phyloP scores from a whole-genome alignment of 2,888 invertebrate genomes.

The Eulithis prunata region DNA sequence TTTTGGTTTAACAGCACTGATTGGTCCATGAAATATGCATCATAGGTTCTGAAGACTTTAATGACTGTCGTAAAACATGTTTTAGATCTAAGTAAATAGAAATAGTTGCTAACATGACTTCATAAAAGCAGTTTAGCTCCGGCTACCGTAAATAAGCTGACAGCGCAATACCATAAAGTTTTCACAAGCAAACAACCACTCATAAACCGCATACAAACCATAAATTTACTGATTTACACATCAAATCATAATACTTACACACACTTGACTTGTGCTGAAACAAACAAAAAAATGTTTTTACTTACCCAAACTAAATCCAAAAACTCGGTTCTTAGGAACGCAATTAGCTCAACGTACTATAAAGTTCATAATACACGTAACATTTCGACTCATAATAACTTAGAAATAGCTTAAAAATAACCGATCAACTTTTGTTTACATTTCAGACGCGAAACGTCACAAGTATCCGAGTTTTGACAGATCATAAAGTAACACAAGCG shows the following conservation, averaged over 20 bases:
- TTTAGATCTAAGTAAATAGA: slow-evolving; percentile 17
- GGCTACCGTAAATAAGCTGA: slow-evolving; percentile 50
- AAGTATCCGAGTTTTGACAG: slow-evolving; percentile 81
- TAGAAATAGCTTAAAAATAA: slow-evolving; percentile 65
- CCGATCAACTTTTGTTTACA: slow-evolving; percentile 80
- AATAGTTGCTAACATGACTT: slow-evolving; percentile 23
- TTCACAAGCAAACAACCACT: slow-evolving; percentile 53
- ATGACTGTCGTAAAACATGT: slow-evolving; percentile 7
- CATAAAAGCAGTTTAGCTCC: slow-evolving; percentile 37
- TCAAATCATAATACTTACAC: slow-evolving; percentile 52
- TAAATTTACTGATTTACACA: slow-evolving; percentile 56
- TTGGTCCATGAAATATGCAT: slow-evolving; percentile 9
- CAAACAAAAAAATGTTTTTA: slow-evolving; percentile 53
- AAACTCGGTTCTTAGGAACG: slow-evolving; percentile 36
- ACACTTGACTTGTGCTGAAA: slow-evolving; percentile 55
- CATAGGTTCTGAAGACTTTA: slow-evolving; percentile 5
- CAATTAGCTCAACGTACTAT: slow-evolving; percentile 71
- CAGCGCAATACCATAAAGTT: slow-evolving; percentile 55
- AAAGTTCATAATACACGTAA: slow-evolving; percentile 78
- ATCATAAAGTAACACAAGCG: slow-evolving; percentile 76
- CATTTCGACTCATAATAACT: slow-evolving; percentile 69
- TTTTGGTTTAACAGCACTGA: not conserved
- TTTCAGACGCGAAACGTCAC: slow-evolving; percentile 80
- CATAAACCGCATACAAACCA: slow-evolving; percentile 51
- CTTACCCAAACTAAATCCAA: slow-evolving; percentile 81